Conservation (phyloP, 2,888 invertebrate species). For the Patella pellucida region DNA sequence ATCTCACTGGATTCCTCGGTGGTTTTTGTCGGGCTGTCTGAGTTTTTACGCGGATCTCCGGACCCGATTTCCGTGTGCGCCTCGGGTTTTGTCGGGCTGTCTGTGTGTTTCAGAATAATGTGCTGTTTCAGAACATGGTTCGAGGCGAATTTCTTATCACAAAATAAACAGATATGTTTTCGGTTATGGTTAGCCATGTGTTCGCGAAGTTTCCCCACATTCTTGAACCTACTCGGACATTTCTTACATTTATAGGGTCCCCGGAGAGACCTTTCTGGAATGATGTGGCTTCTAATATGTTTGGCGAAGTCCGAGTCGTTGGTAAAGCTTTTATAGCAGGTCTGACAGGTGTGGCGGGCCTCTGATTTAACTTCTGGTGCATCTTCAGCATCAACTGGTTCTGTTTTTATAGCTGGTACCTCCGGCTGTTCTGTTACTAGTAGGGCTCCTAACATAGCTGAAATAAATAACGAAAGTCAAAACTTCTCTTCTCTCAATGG, state of each 20-base stretch:
- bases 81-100: too few species aligned
- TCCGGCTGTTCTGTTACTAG: neutral
- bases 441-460: slow-evolving; percentile 14
- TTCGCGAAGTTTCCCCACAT: neutral
- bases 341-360: slow-evolving; percentile 41
- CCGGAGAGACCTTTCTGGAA: slow-evolving; percentile 27
- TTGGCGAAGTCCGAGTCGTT: slow-evolving; percentile 48
- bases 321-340: slow-evolving; percentile 45
- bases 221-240: neutral
- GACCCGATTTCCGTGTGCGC: too few species aligned
- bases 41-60: too few species aligned
- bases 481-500: too few species aligned
- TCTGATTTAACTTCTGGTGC: slow-evolving; percentile 21
- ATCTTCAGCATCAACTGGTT: neutral
- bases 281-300: slow-evolving; percentile 51
- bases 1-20: too few species aligned
- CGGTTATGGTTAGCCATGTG: neutral
- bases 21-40: too few species aligned
- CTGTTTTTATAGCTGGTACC: neutral
- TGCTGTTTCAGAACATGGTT: neutral
- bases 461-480: too few species aligned
- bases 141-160: neutral
- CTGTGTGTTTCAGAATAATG: neutral
- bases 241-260: slow-evolving; percentile 10
- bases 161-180: neutral